phyloP scores from a whole-genome alignment of 2,888 invertebrate genomes.

The Odontomyia ornata region DNA sequence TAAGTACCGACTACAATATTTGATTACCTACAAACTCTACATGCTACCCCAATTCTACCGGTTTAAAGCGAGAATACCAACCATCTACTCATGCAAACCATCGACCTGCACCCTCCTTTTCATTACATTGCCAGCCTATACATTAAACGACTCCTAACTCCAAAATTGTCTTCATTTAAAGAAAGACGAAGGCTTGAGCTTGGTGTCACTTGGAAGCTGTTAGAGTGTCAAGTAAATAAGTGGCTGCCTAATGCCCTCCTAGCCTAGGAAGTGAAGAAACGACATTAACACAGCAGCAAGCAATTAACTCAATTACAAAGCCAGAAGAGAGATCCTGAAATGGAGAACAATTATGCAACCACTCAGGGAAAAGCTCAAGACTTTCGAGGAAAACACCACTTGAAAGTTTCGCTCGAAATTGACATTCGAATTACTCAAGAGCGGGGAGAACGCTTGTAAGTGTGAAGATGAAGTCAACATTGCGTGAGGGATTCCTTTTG shows the following conservation, averaged over 20 bases:
- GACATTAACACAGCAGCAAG: slow-evolving; percentile 32
- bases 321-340: background rate
- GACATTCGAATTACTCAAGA: slow-evolving; percentile 17
- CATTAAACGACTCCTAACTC: background rate
- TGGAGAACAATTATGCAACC: slow-evolving; percentile 32
- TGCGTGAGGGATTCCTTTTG: too few relatives aligned
- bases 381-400: slow-evolving; percentile 30
- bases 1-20: slow-evolving; percentile 11
- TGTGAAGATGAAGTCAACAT: too few relatives aligned
- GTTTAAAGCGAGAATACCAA: background rate
- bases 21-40: slow-evolving; percentile 12
- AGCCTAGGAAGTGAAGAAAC: slow-evolving; percentile 20
- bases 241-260: slow-evolving; percentile 28
- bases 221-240: slow-evolving; percentile 44
- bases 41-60: background rate
- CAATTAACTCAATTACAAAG: slow-evolving; percentile 42
- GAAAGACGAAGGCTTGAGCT: too few relatives aligned
- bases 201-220: slow-evolving; percentile 22
- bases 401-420: slow-evolving; percentile 30
- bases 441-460: too few relatives aligned
- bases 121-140: background rate
- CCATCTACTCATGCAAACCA: too few relatives aligned
- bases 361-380: background rate
- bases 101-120: too few relatives aligned
- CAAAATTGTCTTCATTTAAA: slow-evolving; percentile 6